Base-by-base conservation (phyloP, 2,888 invertebrate species). In the Amaurobius ferox region DNA sequence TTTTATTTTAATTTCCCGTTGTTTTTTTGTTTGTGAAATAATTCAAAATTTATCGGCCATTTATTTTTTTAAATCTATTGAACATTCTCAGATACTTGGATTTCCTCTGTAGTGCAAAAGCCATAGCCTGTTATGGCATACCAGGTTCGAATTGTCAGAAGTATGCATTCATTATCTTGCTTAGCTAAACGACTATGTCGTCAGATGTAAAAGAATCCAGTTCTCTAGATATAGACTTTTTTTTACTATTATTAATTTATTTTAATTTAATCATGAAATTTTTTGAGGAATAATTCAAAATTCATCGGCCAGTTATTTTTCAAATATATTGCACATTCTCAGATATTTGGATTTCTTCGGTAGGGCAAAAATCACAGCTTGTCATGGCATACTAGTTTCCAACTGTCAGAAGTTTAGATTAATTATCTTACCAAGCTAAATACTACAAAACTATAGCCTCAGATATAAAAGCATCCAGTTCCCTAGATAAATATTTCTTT, bases 371-470 rank as follows among this genome's bases (percentile, higher is more conserved):
- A 44, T 98, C 99, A 90, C 99, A 99, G 19, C 96, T 96, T 0
- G 99, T 98, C 97, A 98, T 98, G 68, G 98, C 98, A 91, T 98
- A 98, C 98, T 98, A 99, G 76, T 96, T 95, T 29, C 99, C 99
- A 44, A 88, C 88, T 0, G 88, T 88, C 13, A 88, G 55, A 0
- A 88, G 61, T 91, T 87, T 83, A 91, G 99, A 99, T 91, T 98
- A 97, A 91, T 98, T 97, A 91, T 99, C 99, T 93, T 96, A 94
- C 19, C 98, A 96, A 29, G 98, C 98, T 91, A 97, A 93, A 23
- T 55, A 55, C 23, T 55, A 19, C 16, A 99, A 93, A 13, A 99
- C 99, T 0, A 98, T 98, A 74, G 99, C 98, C 91, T 99, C 99
- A 91, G 99, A 99, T 89, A 99, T 96, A 91, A 99, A 99, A 5